Base-by-base conservation (phyloP, 2,888 invertebrate species). In the Erannis defoliaria region DNA sequence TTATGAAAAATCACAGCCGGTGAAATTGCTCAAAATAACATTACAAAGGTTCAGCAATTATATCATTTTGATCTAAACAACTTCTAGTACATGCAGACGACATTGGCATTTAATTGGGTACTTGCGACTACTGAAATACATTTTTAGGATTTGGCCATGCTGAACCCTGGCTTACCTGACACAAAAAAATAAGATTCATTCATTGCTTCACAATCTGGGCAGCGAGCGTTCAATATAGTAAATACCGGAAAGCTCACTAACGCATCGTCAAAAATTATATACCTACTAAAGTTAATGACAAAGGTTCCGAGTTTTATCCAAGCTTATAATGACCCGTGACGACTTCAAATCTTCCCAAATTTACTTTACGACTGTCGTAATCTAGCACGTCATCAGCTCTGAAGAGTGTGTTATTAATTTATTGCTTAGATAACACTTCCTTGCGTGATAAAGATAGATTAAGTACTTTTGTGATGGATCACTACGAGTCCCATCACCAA, bases 371-470 rank as follows among this genome's bases (percentile, higher is more conserved):
- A 68, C 60, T 45, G 54, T 54, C 38, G 42, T 64, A 56, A 55
- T 53, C 33, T 45, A 46, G 10, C 55, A 65, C 63, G 43, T 62
- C 67, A 56, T 61, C 57, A 60, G 21, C 53, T 56, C 60, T 63
- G 55, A 64, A 56, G 59, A 56, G 59, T 64, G 54, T 59, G 29
- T 59, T 65, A 70, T 65, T 66, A 55, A 62, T 71, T 64, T 71
- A 66, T 63, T 51, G 62, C 56, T 57, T 63, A 61, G 67, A 68
- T 68, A 67, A 63, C 64, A 62, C 67, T 59, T 68, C 61, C 62
- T 63, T 59, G 70, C 68, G 64, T 72, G 68, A 62, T 65, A 64
- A 54, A 64, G 66, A 64, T 61, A 62, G 56, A 72, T 68, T 67
- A 67, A 63, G 62, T 53, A 54, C 38, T 63, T 49, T 51, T 66